phyloP scores from a whole-genome alignment of 2,113 vertebrate genomes.

The Heteronetta atricapilla region DNA sequence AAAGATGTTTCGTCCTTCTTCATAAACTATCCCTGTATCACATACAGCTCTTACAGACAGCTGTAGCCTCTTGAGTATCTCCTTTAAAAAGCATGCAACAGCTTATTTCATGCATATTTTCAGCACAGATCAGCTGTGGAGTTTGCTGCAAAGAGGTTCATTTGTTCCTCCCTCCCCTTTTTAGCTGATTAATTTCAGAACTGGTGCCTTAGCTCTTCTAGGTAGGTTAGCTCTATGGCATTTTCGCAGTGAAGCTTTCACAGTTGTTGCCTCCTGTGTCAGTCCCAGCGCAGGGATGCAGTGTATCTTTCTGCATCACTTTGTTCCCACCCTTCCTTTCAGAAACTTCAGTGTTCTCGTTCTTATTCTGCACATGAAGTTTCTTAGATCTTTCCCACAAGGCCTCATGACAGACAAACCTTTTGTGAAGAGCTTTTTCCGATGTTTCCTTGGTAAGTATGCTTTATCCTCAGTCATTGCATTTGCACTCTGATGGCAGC shows the following conservation, averaged over 20 bases:
- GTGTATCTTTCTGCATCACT: not conserved
- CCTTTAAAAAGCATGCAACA: not conserved
- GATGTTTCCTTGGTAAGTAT: not conserved
- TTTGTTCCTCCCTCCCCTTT: not conserved
- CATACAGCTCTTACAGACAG: not conserved
- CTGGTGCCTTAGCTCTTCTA: not conserved
- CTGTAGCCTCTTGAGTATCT: not conserved
- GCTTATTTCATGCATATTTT: not conserved
- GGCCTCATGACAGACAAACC: not conserved
- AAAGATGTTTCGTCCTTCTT: not conserved
- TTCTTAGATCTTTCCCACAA: not conserved
- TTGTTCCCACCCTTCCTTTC: not conserved
- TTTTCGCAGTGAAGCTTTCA: not conserved
- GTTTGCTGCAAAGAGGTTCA: not conserved
- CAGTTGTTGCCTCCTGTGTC: too few relatives aligned
- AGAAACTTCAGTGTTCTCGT: not conserved
- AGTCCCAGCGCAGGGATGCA: not conserved
- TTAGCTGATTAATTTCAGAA: not conserved
- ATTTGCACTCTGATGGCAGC: not conserved
- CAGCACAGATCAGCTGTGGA: not conserved
- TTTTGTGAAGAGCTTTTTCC: not conserved
- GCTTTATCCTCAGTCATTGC: not conserved
- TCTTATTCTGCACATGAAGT: too few relatives aligned
- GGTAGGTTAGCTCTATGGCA: not conserved
- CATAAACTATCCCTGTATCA: not conserved